Conservation (phyloP, 2,113 vertebrate genomes). For the Callaeas wilsoni region DNA sequence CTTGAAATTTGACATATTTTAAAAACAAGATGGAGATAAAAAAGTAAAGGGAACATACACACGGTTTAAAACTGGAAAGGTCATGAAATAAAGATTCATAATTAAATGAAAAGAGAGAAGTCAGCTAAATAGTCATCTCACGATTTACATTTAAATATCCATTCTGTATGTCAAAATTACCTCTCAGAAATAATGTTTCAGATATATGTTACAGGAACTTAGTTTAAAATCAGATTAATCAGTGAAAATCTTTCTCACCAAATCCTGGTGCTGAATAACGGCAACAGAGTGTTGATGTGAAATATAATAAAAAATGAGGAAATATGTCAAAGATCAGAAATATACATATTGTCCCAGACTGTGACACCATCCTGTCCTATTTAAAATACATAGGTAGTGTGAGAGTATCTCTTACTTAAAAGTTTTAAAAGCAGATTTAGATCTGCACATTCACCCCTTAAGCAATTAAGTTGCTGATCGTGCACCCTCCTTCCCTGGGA, state of each 20-base stretch:
- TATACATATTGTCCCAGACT: neutral
- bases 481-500: neutral
- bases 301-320: neutral
- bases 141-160: neutral
- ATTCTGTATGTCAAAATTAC: neutral
- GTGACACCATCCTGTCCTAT: neutral
- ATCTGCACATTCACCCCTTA: neutral
- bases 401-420: neutral
- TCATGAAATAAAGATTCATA: neutral
- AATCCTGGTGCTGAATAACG: neutral
- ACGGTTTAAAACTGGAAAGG: neutral
- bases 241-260: neutral
- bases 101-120: neutral
- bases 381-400: neutral
- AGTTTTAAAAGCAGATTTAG: neutral
- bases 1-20: neutral
- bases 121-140: neutral
- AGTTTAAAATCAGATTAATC: neutral
- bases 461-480: neutral
- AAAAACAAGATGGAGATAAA: neutral
- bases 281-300: fast-evolving
- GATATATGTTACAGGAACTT: neutral
- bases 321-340: neutral
- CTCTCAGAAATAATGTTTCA: neutral
- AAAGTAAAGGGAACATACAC: neutral